Conservation (phyloP, 2,797 vertebrate species). For the Kryptolebias ocellatus region DNA sequence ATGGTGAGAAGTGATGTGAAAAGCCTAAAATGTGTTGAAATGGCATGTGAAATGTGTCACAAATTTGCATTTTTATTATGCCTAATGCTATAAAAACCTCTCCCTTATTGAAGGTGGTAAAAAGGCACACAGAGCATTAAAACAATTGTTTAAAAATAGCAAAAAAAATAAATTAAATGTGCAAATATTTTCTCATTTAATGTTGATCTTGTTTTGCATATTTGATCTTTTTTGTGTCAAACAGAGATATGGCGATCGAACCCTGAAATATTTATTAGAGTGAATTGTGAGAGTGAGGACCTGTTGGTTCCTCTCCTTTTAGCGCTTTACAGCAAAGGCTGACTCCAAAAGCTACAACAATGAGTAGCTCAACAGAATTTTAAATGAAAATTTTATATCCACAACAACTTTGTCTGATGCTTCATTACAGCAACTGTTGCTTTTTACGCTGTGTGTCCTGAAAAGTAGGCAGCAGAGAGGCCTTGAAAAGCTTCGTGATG, state of each 20-base stretch:
- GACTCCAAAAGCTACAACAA: not conserved
- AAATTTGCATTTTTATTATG: not conserved
- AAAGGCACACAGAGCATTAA: too few species aligned
- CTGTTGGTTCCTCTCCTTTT: not conserved
- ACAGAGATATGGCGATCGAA: too few species aligned
- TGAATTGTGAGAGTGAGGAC: too few species aligned
- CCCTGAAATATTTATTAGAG: too few species aligned
- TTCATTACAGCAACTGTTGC: conserved; percentile 65
- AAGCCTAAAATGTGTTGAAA: not conserved
- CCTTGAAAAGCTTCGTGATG: conserved; percentile 67
- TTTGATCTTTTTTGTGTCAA: too few species aligned
- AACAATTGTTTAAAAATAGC: too few species aligned
- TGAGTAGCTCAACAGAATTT: not conserved
- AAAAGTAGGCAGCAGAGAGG: conserved; percentile 66
- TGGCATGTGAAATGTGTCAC: not conserved
- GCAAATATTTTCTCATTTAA: too few species aligned
- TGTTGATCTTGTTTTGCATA: too few species aligned
- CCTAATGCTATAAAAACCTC: too few species aligned
- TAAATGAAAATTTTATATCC: conserved; percentile 24
- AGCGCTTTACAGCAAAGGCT: not conserved
- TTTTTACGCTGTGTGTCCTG: conserved; percentile 67
- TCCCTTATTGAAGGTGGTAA: too few species aligned
- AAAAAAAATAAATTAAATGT: too few species aligned
- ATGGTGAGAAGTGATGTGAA: not conserved
- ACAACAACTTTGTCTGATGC: conserved; percentile 62